Evolutionary conservation across 2,113 vertebrate species (phyloP).

Genomic region (Erinaceus europaeus): DNA sequence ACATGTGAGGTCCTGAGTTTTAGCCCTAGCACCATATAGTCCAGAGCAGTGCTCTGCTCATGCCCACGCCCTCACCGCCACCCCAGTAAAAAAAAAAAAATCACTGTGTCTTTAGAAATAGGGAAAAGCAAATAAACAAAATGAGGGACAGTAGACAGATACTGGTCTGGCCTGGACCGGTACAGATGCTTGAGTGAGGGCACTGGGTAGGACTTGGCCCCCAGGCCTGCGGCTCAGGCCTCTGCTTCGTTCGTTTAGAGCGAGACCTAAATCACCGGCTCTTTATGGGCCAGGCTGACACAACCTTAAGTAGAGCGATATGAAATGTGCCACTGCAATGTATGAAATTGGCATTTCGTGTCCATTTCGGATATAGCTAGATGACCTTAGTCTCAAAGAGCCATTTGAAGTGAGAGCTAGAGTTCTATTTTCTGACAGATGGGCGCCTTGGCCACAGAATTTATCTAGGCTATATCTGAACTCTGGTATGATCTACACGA

Average conservation of each 20-base stretch:
- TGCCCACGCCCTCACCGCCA: too few relatives aligned
- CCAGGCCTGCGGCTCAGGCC: neutral
- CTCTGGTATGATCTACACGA: slow-evolving; percentile 67
- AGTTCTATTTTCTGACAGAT: slow-evolving; percentile 61
- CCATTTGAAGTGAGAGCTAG: slow-evolving; percentile 48
- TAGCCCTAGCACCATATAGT: too few relatives aligned
- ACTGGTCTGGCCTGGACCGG: neutral
- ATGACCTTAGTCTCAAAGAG: slow-evolving; percentile 47
- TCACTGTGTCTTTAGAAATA: too few relatives aligned
- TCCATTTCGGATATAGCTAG: slow-evolving; percentile 26
- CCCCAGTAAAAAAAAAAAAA: too few relatives aligned
- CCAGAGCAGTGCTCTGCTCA: too few relatives aligned
- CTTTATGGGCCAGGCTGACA: neutral
- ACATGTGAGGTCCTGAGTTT: too few relatives aligned
- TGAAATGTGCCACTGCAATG: neutral
- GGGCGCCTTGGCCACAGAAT: slow-evolving; percentile 43
- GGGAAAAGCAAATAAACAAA: too few relatives aligned
- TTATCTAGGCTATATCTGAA: slow-evolving; percentile 61
- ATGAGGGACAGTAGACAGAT: neutral
- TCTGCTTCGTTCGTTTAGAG: slow-evolving; percentile 12
- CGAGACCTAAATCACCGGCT: slow-evolving; percentile 27
- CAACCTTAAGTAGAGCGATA: slow-evolving; percentile 1
- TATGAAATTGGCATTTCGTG: slow-evolving; percentile 36
- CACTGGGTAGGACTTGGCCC: neutral
- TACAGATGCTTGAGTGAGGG: neutral